These are phyloP conservation scores for Cotesia vestalis DNA, from an alignment of 1,140 invertebrate species.

Conservation along the genomic window DNA sequence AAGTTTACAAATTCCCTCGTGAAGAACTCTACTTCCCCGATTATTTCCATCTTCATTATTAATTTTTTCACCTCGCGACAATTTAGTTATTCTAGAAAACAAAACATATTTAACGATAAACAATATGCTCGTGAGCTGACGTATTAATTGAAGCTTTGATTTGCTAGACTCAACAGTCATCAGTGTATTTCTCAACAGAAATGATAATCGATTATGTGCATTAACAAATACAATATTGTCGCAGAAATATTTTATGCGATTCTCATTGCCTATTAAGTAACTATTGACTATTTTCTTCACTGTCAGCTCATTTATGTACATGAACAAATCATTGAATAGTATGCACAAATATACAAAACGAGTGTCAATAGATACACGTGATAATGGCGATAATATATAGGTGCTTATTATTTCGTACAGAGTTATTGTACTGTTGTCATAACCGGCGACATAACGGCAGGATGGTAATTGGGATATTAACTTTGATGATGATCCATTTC, in stretches of 20 bases:
- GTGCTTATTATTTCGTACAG: background rate
- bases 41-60: background rate
- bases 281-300: background rate
- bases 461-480: background rate
- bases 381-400: background rate
- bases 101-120: constrained; percentile 1
- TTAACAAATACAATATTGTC: constrained; percentile 1
- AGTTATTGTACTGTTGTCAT: background rate
- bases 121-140: background rate
- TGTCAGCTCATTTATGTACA: background rate
- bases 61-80: background rate
- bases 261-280: background rate
- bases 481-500: background rate
- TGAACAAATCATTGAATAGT: constrained; percentile 2
- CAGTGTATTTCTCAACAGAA: background rate
- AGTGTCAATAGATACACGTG: background rate
- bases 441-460: background rate
- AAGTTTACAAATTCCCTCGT: constrained; percentile 1
- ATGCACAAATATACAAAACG: background rate
- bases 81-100: background rate
- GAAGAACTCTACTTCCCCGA: background rate
- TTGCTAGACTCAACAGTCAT: background rate
- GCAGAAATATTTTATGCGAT: background rate
- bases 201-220: background rate
- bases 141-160: background rate